phyloP scores from a whole-genome alignment of 2,797 vertebrate species.

The Onychomys arenicola region DNA sequence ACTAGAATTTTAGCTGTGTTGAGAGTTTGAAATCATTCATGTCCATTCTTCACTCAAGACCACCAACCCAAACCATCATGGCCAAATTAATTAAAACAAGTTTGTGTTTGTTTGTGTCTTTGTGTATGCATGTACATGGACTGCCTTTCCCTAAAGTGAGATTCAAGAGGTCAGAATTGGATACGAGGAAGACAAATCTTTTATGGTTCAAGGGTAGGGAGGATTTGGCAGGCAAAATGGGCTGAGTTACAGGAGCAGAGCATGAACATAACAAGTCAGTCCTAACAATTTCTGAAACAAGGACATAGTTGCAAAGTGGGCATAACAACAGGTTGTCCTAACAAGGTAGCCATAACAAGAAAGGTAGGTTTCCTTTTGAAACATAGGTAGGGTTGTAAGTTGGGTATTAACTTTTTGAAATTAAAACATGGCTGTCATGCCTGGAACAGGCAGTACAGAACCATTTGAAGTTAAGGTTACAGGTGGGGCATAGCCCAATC shows the following conservation, averaged over 20 bases:
- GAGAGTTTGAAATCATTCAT: slow-evolving; percentile 55
- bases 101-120: neutral
- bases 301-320: neutral
- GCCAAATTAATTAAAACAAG: neutral
- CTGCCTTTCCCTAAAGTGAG: too few relatives aligned
- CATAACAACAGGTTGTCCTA: neutral
- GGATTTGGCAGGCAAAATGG: neutral
- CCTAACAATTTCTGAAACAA: neutral
- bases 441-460: neutral
- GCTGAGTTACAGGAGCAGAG: neutral
- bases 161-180: neutral
- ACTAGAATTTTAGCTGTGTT: slow-evolving; percentile 58
- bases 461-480: neutral
- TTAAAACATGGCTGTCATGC: neutral
- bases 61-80: neutral
- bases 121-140: neutral
- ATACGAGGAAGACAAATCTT: neutral
- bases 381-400: neutral
- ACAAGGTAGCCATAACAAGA: neutral
- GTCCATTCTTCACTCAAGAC: slow-evolving; percentile 22
- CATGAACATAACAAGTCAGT: neutral
- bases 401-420: neutral
- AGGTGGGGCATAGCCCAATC: neutral
- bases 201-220: neutral
- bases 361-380: neutral